Evolutionary conservation across 1,140 invertebrate genomes (phyloP).

Genomic region (Lepidurus arcticus): DNA sequence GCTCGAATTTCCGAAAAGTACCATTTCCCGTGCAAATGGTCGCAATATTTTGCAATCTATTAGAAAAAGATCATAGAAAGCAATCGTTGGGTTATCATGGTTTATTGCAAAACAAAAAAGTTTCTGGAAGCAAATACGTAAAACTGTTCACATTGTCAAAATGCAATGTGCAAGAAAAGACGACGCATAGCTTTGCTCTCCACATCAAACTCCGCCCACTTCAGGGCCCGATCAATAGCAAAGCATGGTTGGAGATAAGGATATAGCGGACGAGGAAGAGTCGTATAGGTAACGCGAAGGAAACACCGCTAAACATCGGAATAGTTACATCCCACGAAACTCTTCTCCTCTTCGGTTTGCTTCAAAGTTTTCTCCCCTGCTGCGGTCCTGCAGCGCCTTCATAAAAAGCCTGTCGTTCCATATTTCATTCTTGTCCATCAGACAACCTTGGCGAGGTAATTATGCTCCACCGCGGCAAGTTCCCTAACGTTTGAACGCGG

Average conservation of each 20-base stretch:
- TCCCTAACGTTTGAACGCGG: background rate
- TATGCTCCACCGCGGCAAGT: background rate
- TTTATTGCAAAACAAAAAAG: no score
- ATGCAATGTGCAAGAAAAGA: background rate
- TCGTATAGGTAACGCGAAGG: no score
- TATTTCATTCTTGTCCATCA: conserved; percentile 16
- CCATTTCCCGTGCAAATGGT: conserved; percentile 97
- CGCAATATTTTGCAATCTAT: conserved; percentile 91
- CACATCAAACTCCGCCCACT: conserved; percentile 24
- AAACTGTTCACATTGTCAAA: background rate
- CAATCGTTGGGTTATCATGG: background rate
- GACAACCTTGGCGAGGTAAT: conserved; percentile 11
- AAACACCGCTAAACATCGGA: no score
- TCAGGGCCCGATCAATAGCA: background rate
- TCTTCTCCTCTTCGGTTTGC: background rate
- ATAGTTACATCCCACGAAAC: no score
- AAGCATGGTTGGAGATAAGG: background rate
- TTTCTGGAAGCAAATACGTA: no score
- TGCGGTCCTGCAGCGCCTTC: background rate
- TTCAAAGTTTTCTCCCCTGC: background rate
- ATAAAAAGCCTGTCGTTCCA: conserved; percentile 19
- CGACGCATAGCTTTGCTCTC: conserved; percentile 5
- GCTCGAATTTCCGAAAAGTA: conserved; percentile 98
- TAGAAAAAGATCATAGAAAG: conserved; percentile 45
- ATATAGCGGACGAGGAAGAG: no score